Conservation (phyloP, 2,113 vertebrate genomes). For the Engystomops pustulosus region DNA sequence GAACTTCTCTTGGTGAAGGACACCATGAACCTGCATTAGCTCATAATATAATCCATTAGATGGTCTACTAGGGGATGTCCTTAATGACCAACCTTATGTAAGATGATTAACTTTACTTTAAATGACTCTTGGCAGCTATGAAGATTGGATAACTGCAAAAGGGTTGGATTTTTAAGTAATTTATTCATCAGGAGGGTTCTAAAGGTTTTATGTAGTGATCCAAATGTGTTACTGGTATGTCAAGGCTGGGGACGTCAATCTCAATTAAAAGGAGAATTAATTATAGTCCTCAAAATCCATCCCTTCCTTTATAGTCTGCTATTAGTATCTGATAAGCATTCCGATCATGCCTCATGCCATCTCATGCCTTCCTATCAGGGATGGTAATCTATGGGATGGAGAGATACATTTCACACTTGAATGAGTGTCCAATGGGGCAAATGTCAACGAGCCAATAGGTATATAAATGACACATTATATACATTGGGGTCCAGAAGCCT, state of each 20-base stretch:
- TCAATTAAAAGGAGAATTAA: background rate
- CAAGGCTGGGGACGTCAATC: background rate
- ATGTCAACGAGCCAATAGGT: background rate
- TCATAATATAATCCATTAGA: too few relatives aligned
- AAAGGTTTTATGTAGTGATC: background rate
- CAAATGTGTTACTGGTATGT: background rate
- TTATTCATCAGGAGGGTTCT: background rate
- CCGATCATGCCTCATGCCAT: too few relatives aligned
- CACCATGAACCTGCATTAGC: too few relatives aligned
- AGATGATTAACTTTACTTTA: background rate
- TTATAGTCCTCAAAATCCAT: background rate
- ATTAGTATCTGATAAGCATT: background rate
- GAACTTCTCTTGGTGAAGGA: too few relatives aligned
- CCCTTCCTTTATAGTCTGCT: background rate
- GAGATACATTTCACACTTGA: background rate
- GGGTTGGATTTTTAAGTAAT: background rate
- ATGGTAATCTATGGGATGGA: background rate
- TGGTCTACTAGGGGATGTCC: too few relatives aligned
- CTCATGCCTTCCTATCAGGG: background rate
- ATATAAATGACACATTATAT: background rate
- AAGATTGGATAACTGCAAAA: background rate
- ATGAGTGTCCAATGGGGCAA: background rate
- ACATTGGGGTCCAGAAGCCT: too few relatives aligned
- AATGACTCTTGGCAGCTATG: background rate
- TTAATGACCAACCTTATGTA: background rate